Evolutionary conservation across 2,888 invertebrate genomes (phyloP).

Genomic region (Altica lythri): DNA sequence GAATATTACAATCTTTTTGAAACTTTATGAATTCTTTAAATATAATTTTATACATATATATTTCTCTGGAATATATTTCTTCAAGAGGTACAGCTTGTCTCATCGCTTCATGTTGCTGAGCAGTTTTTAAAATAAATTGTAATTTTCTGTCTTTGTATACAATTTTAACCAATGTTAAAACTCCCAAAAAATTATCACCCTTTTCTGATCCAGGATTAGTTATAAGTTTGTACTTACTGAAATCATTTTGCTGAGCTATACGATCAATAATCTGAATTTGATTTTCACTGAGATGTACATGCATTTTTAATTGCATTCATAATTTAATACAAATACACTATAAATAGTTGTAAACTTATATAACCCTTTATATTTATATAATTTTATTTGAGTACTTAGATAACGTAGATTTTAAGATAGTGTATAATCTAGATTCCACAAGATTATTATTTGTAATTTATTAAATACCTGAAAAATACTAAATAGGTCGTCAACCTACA

Average conservation of each 20-base stretch:
- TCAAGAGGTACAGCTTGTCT: constrained; percentile 38
- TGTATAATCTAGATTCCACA: no score
- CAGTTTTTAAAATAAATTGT: constrained; percentile 45
- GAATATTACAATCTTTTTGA: constrained; percentile 33
- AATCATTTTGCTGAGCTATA: constrained; percentile 19
- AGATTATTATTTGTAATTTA: no score
- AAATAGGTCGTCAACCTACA: no score
- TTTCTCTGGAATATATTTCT: constrained; percentile 42
- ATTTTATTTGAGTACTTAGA: no score
- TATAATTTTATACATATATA: constrained; percentile 43
- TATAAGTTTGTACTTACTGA: constrained; percentile 10
- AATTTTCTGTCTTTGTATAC: constrained; percentile 14
- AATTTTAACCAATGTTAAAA: constrained; percentile 36
- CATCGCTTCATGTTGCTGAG: constrained; percentile 38
- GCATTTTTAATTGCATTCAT: no score
- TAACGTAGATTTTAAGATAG: no score
- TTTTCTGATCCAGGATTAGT: constrained; percentile 18
- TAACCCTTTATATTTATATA: no score
- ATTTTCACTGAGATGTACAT: no score
- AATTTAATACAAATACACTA: no score
- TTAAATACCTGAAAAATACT: no score
- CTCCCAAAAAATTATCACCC: constrained; percentile 40
- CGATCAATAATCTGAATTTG: background rate
- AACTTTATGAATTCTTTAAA: constrained; percentile 40
- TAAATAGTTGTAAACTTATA: no score